phyloP scores from a whole-genome alignment of 2,113 vertebrate genomes.

The Jaculus jaculus region DNA sequence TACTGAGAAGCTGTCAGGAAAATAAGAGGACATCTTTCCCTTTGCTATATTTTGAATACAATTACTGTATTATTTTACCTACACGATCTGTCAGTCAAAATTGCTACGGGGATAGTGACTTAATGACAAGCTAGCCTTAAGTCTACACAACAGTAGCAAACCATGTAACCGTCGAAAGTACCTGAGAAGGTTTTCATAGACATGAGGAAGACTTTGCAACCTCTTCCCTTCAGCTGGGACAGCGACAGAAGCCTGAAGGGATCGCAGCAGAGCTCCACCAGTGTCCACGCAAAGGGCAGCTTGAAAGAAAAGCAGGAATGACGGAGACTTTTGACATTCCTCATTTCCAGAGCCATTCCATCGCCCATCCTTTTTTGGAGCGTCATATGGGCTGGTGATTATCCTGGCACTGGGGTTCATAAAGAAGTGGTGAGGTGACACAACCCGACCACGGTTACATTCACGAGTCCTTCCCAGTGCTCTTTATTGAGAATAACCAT shows the following conservation, averaged over 20 bases:
- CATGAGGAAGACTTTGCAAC: background rate
- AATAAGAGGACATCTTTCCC: background rate
- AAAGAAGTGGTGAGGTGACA: background rate
- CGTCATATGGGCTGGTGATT: background rate
- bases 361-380: background rate
- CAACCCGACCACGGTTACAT: background rate
- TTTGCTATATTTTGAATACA: background rate
- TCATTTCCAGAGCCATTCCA: background rate
- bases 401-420: background rate
- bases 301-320: background rate
- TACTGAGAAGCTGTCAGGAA: background rate
- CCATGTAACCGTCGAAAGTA: background rate
- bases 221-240: background rate
- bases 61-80: conserved; percentile 27
- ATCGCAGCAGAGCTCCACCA: background rate
- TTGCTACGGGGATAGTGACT: background rate
- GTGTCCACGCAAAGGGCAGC: background rate
- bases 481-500: conserved; percentile 29
- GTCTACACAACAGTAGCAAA: background rate
- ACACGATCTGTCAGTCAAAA: background rate
- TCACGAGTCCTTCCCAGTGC: background rate
- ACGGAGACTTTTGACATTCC: background rate
- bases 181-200: background rate
- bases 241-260: background rate
- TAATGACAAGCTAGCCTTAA: no score